Evolutionary conservation across 2,797 vertebrate species (phyloP), one percentile per base, ranked within the genome.

Genomic region (Danio choprae): DNA sequence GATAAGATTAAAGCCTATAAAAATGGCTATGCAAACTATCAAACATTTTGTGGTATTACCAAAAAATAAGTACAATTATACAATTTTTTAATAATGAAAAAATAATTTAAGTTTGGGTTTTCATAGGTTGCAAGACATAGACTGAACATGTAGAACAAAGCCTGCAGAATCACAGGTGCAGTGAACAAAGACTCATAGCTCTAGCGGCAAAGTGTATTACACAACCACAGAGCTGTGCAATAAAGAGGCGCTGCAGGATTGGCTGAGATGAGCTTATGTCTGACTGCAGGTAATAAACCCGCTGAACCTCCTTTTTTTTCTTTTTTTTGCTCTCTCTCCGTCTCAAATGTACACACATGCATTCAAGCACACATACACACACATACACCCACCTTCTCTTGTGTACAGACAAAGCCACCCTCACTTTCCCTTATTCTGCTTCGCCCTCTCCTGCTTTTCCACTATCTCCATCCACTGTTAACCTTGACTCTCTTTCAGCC

Each of bases 371-470:
- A 71, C 67, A 62, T 63, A 79, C 84, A 86, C 80, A 81, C 48
- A 71, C 67, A 62, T 63, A 79, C 84, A 86, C 82, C 89, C 88
- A 89, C 41, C 44, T 69, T 73, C 56, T 73, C 73, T 59, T 81
- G 51, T 64, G 16, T 59, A 36, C 67, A 74, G 71, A 74, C 71
- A 74, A 73, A 74, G 71, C 55, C 40, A 44, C 56, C 9, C 6
- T 74, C 41, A 1, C 48, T 73, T 58, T 59, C 20, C 15, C 69
- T 64, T 50, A 48, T 8, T 38, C 59, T 59, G 64, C 48, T 71
- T 59, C 74, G 3, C 6, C 7, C 48, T 63, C 73, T 75, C 65
- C 55, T 29, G 55, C 68, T 78, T 64, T 68, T 51, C 15, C 58
- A 60, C 48, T 60, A 48, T 76, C 59, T 68, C 46, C 62, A 74